phyloP scores from a whole-genome alignment of 1,140 invertebrate genomes.

The Zaprionus inermis region DNA sequence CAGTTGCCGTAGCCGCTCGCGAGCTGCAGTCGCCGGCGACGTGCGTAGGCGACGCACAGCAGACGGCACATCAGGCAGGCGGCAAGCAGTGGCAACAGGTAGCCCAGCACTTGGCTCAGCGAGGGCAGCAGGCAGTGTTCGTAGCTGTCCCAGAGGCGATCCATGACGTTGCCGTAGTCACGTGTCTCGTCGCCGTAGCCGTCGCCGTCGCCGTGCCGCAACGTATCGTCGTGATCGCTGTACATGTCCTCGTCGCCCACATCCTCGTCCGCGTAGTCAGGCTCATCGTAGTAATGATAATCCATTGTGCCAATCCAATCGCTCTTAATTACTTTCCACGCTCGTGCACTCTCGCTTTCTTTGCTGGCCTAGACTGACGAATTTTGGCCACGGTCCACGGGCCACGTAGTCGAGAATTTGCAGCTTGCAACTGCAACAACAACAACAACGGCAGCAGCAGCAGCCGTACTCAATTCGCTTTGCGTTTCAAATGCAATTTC shows the following conservation, averaged over 20 bases:
- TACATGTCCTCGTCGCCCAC: slow-evolving; percentile 24
- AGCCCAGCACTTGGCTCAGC: slow-evolving; percentile 39
- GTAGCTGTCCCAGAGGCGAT: slow-evolving; percentile 38
- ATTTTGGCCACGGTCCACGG: neutral
- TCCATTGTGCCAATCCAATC: slow-evolving; percentile 44
- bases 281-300: slow-evolving; percentile 70
- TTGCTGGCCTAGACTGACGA: neutral
- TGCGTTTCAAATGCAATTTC: slow-evolving; percentile 22
- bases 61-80: slow-evolving; percentile 48
- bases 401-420: slow-evolving; percentile 21
- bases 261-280: slow-evolving; percentile 60
- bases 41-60: slow-evolving; percentile 19
- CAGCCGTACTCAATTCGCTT: slow-evolving; percentile 9
- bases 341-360: neutral
- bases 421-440: slow-evolving; percentile 4
- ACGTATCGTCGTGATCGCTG: slow-evolving; percentile 7
- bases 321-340: no score
- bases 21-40: neutral
- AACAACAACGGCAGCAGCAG: neutral
- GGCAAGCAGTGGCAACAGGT: slow-evolving; percentile 47
- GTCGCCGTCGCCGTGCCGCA: neutral
- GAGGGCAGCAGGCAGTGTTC: slow-evolving; percentile 55
- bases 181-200: neutral
- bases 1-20: neutral
- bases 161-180: neutral